Conservation (phyloP, 2,888 invertebrate species). For the Diplolepis rosae region DNA sequence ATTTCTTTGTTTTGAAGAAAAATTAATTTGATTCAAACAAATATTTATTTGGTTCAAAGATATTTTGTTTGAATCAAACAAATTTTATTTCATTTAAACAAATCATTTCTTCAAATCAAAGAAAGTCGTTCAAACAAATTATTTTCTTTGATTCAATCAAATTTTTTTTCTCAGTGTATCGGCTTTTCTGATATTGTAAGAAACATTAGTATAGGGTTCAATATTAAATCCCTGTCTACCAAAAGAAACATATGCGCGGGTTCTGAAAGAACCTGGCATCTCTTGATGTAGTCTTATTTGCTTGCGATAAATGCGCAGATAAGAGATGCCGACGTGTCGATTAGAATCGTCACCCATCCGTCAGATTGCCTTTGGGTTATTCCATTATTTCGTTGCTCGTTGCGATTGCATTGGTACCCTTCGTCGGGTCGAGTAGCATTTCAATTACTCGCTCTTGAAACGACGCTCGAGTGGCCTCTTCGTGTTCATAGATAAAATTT, state of each 20-base stretch:
- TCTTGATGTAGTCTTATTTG: slow-evolving; percentile 35
- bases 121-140: too few species aligned
- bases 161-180: too few species aligned
- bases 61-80: too few species aligned
- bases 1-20: too few species aligned
- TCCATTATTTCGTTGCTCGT: slow-evolving; percentile 41
- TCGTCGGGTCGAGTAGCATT: slow-evolving; percentile 39
- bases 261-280: slow-evolving; percentile 6
- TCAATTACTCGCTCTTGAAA: slow-evolving; percentile 62
- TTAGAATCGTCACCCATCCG: slow-evolving; percentile 42
- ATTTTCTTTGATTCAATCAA: too few species aligned
- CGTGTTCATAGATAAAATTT: slow-evolving; percentile 63
- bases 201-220: not conserved
- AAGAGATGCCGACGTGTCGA: slow-evolving; percentile 43
- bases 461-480: slow-evolving; percentile 64
- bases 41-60: too few species aligned
- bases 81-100: too few species aligned
- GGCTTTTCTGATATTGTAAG: not conserved
- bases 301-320: slow-evolving; percentile 45
- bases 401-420: slow-evolving; percentile 39
- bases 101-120: too few species aligned
- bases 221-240: not conserved
- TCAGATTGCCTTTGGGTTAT: slow-evolving; percentile 43
- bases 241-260: not conserved
- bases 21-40: too few species aligned